Evolutionary conservation across 2,888 invertebrate genomes (phyloP), one percentile per base, ranked within the genome.

Genomic region (Hylaea fasciaria): DNA sequence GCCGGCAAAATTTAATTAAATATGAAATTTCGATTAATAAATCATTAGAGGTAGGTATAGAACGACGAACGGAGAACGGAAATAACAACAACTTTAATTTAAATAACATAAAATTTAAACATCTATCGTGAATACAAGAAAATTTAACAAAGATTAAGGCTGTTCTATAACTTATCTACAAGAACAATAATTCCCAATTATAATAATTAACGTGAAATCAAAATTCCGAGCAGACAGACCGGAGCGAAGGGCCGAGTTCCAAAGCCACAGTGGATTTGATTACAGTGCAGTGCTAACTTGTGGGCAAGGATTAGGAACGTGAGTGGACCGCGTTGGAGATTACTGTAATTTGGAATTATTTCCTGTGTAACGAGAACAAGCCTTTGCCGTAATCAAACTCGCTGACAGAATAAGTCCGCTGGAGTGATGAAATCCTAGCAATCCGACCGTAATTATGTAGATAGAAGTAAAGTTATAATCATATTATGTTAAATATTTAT

Each of bases 251-350:
- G 50, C 47, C 16, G 46, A 67, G 53, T 62, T 57, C 41, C 13
- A 37, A 53, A 54, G 44, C 53, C 59, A 37, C 50, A 45, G 49
- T 46, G 12, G 44, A 22, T 53, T 57, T 56, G 63, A 68, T 63
- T 64, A 74, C 71, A 74, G 64, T 66, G 67, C 64, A 73, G 64
- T 65, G 60, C 66, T 68, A 76, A 76, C 69, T 74, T 74, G 68
- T 67, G 66, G 71, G 63, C 61, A 48, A 61, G 66, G 71, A 72
- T 74, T 67, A 65, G 49, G 59, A 67, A 65, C 69, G 69, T 70
- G 72, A 67, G 68, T 70, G 56, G 58, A 64, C 45, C 53, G 50
- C 54, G 60, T 43, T 17, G 44, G 57, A 57, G 66, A 69, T 69
- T 65, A 69, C 60, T 50, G 60, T 65, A 59, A 67, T 62, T 65